Conservation (phyloP, 2,797 vertebrate genomes). For the Masticophis lateralis region DNA sequence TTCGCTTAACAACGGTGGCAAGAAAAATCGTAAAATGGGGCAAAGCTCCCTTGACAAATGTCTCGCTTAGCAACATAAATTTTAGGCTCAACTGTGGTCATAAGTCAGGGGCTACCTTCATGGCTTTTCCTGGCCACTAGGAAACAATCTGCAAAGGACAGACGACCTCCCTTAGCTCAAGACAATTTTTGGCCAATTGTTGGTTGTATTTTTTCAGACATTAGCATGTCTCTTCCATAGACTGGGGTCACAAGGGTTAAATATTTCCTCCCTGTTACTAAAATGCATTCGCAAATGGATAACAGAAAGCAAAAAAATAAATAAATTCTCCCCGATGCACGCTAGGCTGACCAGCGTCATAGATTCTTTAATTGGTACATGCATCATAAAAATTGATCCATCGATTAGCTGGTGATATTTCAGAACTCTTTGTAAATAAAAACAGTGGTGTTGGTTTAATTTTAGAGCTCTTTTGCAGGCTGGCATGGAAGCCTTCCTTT, state of each 20-base stretch:
- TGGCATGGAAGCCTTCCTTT: neutral
- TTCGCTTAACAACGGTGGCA: neutral
- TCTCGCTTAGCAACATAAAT: neutral
- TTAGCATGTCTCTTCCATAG: neutral
- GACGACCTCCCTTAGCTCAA: neutral
- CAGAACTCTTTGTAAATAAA: neutral
- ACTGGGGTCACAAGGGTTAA: neutral
- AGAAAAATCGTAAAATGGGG: neutral
- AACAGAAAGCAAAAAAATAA: neutral
- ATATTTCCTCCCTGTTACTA: neutral
- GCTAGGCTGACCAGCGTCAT: neutral
- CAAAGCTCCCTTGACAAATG: neutral
- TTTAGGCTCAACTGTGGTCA: neutral
- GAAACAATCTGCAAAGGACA: neutral
- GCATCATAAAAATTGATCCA: constrained; percentile 1
- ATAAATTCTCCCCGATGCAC: neutral
- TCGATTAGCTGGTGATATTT: neutral
- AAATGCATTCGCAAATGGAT: neutral
- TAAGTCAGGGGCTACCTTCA: neutral
- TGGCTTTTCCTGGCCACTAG: neutral
- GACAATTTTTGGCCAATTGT: neutral
- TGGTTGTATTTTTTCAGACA: neutral
- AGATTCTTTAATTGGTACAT: neutral
- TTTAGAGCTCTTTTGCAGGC: neutral
- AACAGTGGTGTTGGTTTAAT: neutral